Evolutionary conservation across 1,140 invertebrate species (phyloP).

Genomic region (Drosophila ambigua): DNA sequence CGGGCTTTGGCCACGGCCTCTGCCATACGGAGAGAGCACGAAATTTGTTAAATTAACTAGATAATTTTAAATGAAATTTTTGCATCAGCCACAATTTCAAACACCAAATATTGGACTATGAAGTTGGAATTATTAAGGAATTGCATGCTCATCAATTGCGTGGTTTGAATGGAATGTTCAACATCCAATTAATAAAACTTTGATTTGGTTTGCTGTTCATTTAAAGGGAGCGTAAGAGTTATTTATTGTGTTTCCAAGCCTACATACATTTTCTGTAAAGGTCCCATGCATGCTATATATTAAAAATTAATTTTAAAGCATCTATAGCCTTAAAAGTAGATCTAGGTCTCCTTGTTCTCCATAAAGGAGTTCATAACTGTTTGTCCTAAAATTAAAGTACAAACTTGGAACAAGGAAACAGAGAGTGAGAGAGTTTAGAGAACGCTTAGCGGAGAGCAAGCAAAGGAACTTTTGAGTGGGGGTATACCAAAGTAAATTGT

Average conservation of each 20-base stretch:
- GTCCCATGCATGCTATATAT: too few relatives aligned
- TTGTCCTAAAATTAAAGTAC: conserved; percentile 27
- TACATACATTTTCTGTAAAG: too few relatives aligned
- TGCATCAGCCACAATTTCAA: conserved; percentile 9
- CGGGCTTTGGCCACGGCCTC: not conserved
- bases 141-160: conserved; percentile 16
- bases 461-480: not conserved
- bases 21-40: not conserved
- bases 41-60: conserved; percentile 51
- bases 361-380: conserved; percentile 4
- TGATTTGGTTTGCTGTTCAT: conserved; percentile 2
- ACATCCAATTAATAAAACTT: conserved; percentile 23
- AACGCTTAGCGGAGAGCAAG: conserved; percentile 3
- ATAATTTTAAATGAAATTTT: conserved; percentile 46
- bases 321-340: too few relatives aligned
- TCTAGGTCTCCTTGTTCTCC: not conserved
- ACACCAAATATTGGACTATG: conserved; percentile 31
- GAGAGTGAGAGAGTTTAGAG: conserved; percentile 3
- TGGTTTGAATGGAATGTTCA: conserved; percentile 15
- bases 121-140: conserved; percentile 20
- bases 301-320: too few relatives aligned
- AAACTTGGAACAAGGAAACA: conserved; percentile 13
- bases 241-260: too few relatives aligned
- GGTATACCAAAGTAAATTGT: conserved; percentile 65
- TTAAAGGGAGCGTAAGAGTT: too few relatives aligned